Conservation (phyloP, 2,797 vertebrate genomes). For the Neosilurus hyrtlii region DNA sequence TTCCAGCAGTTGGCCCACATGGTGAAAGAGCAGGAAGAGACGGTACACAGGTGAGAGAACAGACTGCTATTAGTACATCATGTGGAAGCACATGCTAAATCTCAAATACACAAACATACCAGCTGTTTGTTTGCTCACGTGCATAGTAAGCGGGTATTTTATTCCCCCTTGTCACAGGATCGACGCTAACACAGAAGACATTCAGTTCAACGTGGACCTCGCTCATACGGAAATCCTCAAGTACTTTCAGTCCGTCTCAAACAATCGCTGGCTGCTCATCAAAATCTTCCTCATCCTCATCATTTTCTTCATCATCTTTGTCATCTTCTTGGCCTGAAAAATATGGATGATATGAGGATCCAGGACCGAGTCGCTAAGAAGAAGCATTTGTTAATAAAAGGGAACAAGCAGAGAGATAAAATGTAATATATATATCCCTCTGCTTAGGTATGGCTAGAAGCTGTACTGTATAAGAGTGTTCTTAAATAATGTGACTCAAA, state of each 20-base stretch:
- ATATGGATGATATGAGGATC: slow-evolving; percentile 13
- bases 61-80: neutral
- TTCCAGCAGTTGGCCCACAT: slow-evolving; percentile 83
- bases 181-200: slow-evolving; percentile 77
- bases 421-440: slow-evolving; percentile 11
- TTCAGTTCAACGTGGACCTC: slow-evolving; percentile 76
- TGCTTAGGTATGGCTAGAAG: slow-evolving; percentile 1
- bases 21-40: slow-evolving; percentile 84
- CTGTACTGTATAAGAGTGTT: neutral
- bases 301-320: slow-evolving; percentile 82
- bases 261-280: slow-evolving; percentile 81
- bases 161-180: slow-evolving; percentile 65
- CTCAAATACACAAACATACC: neutral
- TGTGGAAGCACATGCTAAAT: neutral
- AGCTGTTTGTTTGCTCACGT: neutral
- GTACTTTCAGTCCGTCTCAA: slow-evolving; percentile 82
- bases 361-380: neutral
- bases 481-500: slow-evolving; percentile 14
- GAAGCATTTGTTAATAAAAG: neutral
- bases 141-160: neutral
- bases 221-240: slow-evolving; percentile 82
- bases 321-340: slow-evolving; percentile 78
- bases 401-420: neutral
- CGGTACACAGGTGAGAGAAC: slow-evolving; percentile 73
- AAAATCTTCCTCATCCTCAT: slow-evolving; percentile 84